phyloP scores from a whole-genome alignment of 2,113 vertebrate species.

The Melanerpes aurifrons region DNA sequence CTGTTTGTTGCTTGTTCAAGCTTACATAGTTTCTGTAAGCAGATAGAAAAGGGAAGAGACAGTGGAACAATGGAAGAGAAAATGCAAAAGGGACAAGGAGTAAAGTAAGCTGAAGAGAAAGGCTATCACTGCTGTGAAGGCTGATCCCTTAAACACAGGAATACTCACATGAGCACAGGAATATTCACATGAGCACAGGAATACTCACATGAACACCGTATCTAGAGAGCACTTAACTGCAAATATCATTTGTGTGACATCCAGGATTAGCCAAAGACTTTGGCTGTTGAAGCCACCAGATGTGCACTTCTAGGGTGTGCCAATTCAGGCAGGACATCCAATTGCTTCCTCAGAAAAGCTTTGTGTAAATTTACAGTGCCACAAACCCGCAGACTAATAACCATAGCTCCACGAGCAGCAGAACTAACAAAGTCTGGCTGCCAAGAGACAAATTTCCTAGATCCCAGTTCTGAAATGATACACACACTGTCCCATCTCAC shows the following conservation, averaged over 20 bases:
- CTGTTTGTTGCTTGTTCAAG: neutral
- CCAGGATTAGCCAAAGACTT: accelerated
- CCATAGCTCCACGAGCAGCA: neutral
- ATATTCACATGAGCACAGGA: neutral
- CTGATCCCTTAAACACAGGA: neutral
- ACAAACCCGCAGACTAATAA: neutral
- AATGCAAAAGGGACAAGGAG: neutral
- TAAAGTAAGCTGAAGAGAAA: neutral
- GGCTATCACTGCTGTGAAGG: neutral
- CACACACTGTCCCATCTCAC: neutral
- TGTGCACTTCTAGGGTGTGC: neutral
- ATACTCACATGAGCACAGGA: neutral
- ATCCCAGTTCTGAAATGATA: neutral
- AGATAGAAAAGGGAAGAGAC: neutral
- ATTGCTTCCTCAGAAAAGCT: neutral
- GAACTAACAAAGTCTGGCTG: neutral
- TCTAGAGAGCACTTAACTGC: neutral
- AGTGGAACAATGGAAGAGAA: neutral
- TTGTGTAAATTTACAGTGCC: neutral
- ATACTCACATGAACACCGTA: neutral
- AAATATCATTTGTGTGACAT: accelerated
- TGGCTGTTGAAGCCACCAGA: neutral
- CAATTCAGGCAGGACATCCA: neutral
- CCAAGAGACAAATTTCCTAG: neutral
- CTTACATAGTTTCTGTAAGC: neutral